Evolutionary conservation across 2,888 invertebrate species (phyloP), one percentile per base, ranked within the genome.

Genomic region (Alsophila aescularia): DNA sequence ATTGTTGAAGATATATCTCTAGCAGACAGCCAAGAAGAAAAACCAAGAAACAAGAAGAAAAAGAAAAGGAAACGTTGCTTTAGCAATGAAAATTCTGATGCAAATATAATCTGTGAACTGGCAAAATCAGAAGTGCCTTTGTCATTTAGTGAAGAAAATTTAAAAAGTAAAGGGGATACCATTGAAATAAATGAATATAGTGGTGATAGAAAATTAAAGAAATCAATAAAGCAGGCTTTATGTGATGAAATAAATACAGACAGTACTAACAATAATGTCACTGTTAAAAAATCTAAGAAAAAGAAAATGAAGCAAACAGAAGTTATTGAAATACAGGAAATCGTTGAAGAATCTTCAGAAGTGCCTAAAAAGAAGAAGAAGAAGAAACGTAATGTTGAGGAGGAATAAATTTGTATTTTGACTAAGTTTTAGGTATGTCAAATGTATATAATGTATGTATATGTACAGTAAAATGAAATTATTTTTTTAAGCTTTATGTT

Each of bases 61-160:
- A 83, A 82, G 52, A 84, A 83, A 66, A 64, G 69, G 21, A 83
- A 75, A 59, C 70, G 66, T 12, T 79, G 77, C 16, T 31, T 21
- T 0, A 75, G 70, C 41, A 69, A 73, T 24, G 71, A 71, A 49
- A 66, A 47, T n/a, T 6, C 31, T 49, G 34, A 37, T 48, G 15
- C n/a, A 18, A 55, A 24, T 48, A 44, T 27, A 39, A 55, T 37
- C 15, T 24, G 27, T 21, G 10, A 13, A 32, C 34, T 24, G 12
- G 45, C 15, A 34, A 48, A 52, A 52, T 48, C 35, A 1, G 37
- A 44, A 49, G 43, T 24, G 5, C 41, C 51, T 43, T 35, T 51
- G 52, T 58, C 57, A 50, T 21, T 36, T 35, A 31, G 5, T 21
- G n/a, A 54, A n/a, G 21, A 54, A 49, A 64, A 52, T 36, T 53